Conservation (phyloP, 2,888 invertebrate species). For the Spodoptera picta region DNA sequence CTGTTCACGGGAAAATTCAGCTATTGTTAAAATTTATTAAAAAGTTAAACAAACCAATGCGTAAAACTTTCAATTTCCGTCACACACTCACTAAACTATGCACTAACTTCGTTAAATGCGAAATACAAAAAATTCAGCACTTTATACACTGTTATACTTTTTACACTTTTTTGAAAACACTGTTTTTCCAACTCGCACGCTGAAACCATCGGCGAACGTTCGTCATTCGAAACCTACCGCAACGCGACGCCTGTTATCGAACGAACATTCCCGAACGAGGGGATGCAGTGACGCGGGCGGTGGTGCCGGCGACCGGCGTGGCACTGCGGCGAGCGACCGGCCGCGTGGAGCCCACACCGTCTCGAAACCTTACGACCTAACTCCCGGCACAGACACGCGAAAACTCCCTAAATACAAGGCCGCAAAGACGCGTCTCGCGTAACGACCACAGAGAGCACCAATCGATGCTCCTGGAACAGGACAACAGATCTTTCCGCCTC, state of each 20-base stretch:
- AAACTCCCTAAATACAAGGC: constrained; percentile 55
- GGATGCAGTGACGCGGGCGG: constrained; percentile 68
- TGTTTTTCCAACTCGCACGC: constrained; percentile 56
- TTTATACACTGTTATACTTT: constrained; percentile 50
- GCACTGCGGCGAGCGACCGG: constrained; percentile 83
- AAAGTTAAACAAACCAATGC: constrained; percentile 62
- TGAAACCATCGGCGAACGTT: constrained; percentile 62
- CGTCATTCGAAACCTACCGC: constrained; percentile 77
- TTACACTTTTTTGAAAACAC: constrained; percentile 48
- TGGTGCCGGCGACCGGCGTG: constrained; percentile 81
- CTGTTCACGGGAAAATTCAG: constrained; percentile 39
- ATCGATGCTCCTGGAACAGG: constrained; percentile 87
- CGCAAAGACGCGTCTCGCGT: constrained; percentile 57
- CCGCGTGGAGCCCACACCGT: constrained; percentile 77
- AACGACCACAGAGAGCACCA: constrained; percentile 65
- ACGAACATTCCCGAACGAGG: constrained; percentile 62
- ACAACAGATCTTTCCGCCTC: constrained; percentile 85
- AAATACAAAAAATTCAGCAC: constrained; percentile 60
- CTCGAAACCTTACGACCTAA: constrained; percentile 74
- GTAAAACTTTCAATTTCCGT: constrained; percentile 63
- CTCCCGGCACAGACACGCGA: constrained; percentile 57
- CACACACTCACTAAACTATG: constrained; percentile 60
- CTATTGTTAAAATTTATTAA: constrained; percentile 25
- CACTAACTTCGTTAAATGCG: constrained; percentile 49
- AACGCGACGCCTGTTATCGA: constrained; percentile 76